Conservation (phyloP, 2,797 vertebrate genomes). For the Megalops cyprinoides region DNA sequence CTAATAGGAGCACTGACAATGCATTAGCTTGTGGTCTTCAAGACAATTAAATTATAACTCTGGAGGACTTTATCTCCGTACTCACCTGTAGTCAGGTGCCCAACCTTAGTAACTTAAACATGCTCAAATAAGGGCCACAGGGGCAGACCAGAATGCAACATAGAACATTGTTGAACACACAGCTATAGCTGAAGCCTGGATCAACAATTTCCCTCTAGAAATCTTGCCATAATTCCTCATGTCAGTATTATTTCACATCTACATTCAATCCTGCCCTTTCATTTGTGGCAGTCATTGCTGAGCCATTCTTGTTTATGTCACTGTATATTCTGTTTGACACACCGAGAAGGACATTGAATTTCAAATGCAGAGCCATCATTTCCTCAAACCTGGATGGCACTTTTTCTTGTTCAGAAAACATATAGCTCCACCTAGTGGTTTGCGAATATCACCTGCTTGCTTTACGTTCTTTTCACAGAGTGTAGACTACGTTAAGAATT, state of each 20-base stretch:
- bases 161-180: neutral
- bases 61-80: neutral
- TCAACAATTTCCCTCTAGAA: conserved; percentile 17
- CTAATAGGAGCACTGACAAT: neutral
- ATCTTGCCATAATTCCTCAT: neutral
- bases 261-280: conserved; percentile 11
- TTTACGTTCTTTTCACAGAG: neutral
- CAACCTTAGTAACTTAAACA: neutral
- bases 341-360: conserved; percentile 15
- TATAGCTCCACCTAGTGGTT: conserved; percentile 24
- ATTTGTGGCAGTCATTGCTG: conserved; percentile 21
- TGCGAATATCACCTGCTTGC: neutral
- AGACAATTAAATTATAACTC: too few species aligned
- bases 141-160: neutral
- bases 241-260: conserved; percentile 27
- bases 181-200: neutral
- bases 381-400: neutral
- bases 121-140: neutral
- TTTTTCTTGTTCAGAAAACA: neutral
- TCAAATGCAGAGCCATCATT: neutral
- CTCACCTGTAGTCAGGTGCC: neutral
- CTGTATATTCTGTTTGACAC: conserved; percentile 20
- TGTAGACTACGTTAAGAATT: neutral
- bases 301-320: conserved; percentile 26
- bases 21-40: neutral